A percentile compares a stretch with the other conserved stretches of the same genome.
Conservation (phyloP, 2,113 vertebrate species). For the Pomatostomus ruficeps region DNA sequence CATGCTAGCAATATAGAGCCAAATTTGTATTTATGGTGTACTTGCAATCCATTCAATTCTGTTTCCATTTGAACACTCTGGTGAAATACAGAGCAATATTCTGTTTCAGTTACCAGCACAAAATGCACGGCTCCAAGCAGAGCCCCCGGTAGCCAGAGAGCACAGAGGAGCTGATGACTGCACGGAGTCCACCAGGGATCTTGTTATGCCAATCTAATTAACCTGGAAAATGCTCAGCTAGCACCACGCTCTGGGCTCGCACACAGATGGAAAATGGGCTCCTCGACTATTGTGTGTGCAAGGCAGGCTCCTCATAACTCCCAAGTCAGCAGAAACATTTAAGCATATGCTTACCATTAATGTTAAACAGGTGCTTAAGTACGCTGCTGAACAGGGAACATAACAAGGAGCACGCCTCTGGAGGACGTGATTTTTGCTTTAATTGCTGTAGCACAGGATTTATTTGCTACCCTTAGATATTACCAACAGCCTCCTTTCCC, state of each 20-base stretch:
- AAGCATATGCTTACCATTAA: conserved; percentile 54
- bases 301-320: conserved; percentile 16
- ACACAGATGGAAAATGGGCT: conserved; percentile 44
- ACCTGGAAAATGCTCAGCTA: conserved; percentile 56
- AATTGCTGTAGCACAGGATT: background rate
- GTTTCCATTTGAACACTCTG: background rate
- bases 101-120: background rate
- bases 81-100: conserved; percentile 16
- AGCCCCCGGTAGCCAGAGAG: background rate
- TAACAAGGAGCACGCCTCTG: background rate
- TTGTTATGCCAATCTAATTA: conserved; percentile 63
- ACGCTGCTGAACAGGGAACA: conserved; percentile 6
- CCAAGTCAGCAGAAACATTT: conserved; percentile 44
- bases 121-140: background rate
- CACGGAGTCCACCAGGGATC: conserved; percentile 28
- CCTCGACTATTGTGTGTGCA: background rate
- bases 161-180: conserved; percentile 30
- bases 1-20: background rate
- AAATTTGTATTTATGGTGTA: conserved; percentile 46
- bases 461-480: background rate
- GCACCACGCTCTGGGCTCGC: background rate
- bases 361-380: conserved; percentile 58
- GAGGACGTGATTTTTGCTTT: background rate
- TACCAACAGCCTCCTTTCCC: background rate
- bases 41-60: conserved; percentile 7